Evolutionary conservation across 2,888 invertebrate genomes (phyloP), one percentile per base, ranked within the genome.

Genomic region (Eupithecia pulchellata): DNA sequence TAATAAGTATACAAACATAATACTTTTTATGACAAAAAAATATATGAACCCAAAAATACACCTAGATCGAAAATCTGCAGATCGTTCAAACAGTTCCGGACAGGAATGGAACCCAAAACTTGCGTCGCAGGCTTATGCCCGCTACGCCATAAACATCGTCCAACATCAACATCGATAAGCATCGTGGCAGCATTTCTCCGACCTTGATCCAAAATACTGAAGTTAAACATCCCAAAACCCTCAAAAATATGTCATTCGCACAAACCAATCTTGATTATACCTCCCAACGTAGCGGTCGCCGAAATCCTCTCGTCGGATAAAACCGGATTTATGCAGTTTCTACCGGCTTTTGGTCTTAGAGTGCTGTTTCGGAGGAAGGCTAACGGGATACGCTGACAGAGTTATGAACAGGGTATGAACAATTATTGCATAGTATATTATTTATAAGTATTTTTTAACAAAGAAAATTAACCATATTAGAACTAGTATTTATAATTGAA

Each of bases 251-350:
- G 64, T 34, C 68, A 66, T 66, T 66, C 39, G 11, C 67, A 36
- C 60, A 20, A 63, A 29, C 60, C 69, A 69, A 62, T 67, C 67
- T 70, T 74, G 74, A 71, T 74, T 68, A 71, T 69, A 71, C 71
- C 68, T 60, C 64, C 60, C 20, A 58, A 68, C 67, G 68, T 64
- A 64, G 68, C 64, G 69, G 66, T 70, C 79, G 71, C 72, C 77
- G 61, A 77, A 85, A 84, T 84, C 84, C 80, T 78, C 77, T 75
- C 71, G 77, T 73, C 74, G 82, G 85, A 85, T 88, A 80, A 81
- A 82, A 83, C 86, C 74, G 82, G 86, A 86, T 87, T 87, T 86
- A 84, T 86, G 82, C 84, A 83, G 84, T 84, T 84, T 78, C 80
- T 80, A 79, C 80, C 76, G 77, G 78, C 78, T 82, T 76, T 76